Conservation (phyloP, 2,113 vertebrate species). For the Arvicanthis niloticus region DNA sequence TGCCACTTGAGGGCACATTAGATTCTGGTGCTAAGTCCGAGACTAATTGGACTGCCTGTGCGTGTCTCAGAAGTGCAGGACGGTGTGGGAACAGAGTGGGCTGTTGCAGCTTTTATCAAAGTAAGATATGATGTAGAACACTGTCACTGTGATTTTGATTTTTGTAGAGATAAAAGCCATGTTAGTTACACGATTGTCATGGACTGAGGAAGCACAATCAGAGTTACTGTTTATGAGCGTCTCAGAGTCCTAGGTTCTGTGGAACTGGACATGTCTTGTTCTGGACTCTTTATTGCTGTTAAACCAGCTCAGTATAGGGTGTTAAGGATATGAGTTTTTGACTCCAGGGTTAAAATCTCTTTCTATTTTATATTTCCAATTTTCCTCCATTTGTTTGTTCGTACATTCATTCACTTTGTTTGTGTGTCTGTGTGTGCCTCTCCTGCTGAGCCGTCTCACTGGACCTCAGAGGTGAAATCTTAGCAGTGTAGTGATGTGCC, state of each 20-base stretch:
- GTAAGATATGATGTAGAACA: rapidly evolving
- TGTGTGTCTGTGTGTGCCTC: not conserved
- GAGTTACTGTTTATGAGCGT: not conserved
- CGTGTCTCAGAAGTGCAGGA: not conserved
- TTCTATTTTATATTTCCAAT: not conserved
- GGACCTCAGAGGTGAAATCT: not conserved
- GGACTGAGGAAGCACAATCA: not conserved
- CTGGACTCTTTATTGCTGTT: not conserved
- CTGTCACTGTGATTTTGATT: not conserved
- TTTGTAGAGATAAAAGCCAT: slow-evolving; percentile 10
- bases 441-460: not conserved
- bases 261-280: not conserved
- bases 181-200: not conserved
- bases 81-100: rapidly evolving
- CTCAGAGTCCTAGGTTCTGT: not conserved
- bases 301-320: not conserved
- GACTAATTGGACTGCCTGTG: not conserved
- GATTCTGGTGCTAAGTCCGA: slow-evolving; percentile 7
- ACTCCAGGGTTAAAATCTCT: not conserved
- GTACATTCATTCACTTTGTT: too few species aligned
- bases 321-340: not conserved
- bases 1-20: slow-evolving; percentile 67
- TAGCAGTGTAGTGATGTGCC: not conserved
- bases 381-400: not conserved
- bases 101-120: not conserved